These are phyloP conservation scores for Diarsia rubi DNA, from an alignment of 2,888 invertebrate genomes.

Conservation along the genomic window DNA sequence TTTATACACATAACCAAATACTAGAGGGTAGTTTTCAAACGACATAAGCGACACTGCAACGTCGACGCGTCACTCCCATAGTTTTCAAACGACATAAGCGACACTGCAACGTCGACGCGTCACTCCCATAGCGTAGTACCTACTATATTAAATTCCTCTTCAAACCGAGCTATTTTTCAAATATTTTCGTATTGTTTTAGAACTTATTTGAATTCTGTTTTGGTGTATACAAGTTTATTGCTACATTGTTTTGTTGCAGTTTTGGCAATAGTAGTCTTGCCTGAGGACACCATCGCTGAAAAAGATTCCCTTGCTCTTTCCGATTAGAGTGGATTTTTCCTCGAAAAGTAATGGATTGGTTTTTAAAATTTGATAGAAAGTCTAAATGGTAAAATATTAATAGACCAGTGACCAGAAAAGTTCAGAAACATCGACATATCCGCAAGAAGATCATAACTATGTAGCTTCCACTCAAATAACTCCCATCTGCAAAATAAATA, in stretches of 20 bases:
- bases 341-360: no score
- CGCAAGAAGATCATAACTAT: neutral
- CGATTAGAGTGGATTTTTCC: no score
- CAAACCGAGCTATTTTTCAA: slow-evolving; percentile 15
- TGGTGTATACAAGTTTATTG: neutral
- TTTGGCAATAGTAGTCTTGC: no score
- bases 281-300: no score
- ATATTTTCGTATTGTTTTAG: slow-evolving; percentile 28
- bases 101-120: slow-evolving; percentile 21
- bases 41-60: slow-evolving; percentile 7
- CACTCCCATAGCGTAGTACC: slow-evolving; percentile 17
- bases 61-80: slow-evolving; percentile 26
- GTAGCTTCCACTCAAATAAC: slow-evolving; percentile 3
- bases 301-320: no score
- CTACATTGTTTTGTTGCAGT: neutral
- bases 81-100: neutral
- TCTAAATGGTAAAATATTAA: neutral
- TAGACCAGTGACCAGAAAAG: neutral
- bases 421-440: neutral
- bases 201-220: neutral
- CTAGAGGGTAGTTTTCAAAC: neutral
- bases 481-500: slow-evolving; percentile 16
- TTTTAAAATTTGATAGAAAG: no score
- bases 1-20: slow-evolving; percentile 2
- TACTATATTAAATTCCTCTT: slow-evolving; percentile 48